Evolutionary conservation across 2,113 vertebrate species (phyloP), one percentile per base, ranked within the genome.

Genomic region (Petromus typicus): DNA sequence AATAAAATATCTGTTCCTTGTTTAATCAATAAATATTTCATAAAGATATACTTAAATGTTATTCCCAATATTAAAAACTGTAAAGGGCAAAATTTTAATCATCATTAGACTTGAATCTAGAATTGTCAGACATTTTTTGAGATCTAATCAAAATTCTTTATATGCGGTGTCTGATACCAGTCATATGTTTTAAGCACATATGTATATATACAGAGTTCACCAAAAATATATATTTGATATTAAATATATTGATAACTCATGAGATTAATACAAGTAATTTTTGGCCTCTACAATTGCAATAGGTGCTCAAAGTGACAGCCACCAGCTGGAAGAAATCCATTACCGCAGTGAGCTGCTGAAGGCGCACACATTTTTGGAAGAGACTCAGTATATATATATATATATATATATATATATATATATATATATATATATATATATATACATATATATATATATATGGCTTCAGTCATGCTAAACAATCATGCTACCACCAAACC

Each of bases 21-120:
- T 66, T 83, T 64, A 90, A 64, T 10, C 76, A 91, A 61, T 14
- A 73, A 10, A 64, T 91, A 89, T 54, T 95, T 84, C 81, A 69
- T 54, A 95, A 84, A 56, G 23, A 71, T 17, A 27, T 64, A 84
- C 30, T 67, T 84, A 54, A 87, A 85, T 78, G 51, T 40, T 37
- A 89, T 48, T 56, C 3, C 23, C 22, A 51, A 40, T 43, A 88
- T 9, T 80, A 79, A 63, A 81, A 69, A 43, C 37, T 73, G 37
- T 1, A 51, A 3, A 34, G 8, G 22, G 30, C 12, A 25, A 51
- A 69, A 69, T 51, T 83, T 43, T 71, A 43, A 83, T 79, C 51
- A 45, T 61, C 88, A 54, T 61, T 56, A 59, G 13, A 63, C 12
- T 59, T 16, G 32, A 66, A 61, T 8, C 43, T 22, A 81, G 4